Base-by-base conservation (phyloP, 2,888 invertebrate species). In the Gryllus longicercus region DNA sequence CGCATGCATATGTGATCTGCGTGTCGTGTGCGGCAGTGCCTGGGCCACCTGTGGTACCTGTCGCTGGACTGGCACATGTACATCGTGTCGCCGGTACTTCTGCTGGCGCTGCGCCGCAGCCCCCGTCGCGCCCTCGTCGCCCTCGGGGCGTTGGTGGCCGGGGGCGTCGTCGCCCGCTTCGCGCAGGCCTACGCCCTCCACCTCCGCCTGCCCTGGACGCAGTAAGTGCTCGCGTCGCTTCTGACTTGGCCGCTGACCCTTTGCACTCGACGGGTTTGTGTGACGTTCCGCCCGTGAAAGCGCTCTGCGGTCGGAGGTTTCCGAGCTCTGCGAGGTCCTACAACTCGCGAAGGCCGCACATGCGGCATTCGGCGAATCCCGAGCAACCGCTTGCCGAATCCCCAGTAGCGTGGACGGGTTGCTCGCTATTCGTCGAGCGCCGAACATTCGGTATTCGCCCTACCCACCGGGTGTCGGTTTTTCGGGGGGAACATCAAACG, bases 61-160 rank as follows among this genome's bases (percentile, higher is more conserved):
- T 88, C 90, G 8, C 89, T 91, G 18, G 91, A 91, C 83, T 90
- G 89, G 83, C 91, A 91, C 83, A 84, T 91, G 76, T 91, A 89
- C 83, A 86, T 89, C 83, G 81, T 91, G 14, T 89, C 91, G 2
- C 91, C 91, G 1, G 82, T 91, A 2, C 85, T 91, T 81, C 85
- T 91, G 5, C 88, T 88, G 80, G 88, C 89, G 0, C 83, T 91
- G 50, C 87, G 87, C 16, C 63, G 63, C 14, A 8, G 63, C 14
- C 63, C 63, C 3, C 63, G 63, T 4, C 14, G 63, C 14, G 16
- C n/a, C 4, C n/a, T 63, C 16, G 16, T 63, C 14, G n/a, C 63
- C 14, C 63, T 63, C 4, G 14, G 1, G 63, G 63, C 8, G 63
- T 4, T 11, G n/a, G 63, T 14, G 63, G n/a, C 8, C 0, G 63